Evolutionary conservation across 2,113 vertebrate species (phyloP).

Genomic region (Vanacampus margaritifer): DNA sequence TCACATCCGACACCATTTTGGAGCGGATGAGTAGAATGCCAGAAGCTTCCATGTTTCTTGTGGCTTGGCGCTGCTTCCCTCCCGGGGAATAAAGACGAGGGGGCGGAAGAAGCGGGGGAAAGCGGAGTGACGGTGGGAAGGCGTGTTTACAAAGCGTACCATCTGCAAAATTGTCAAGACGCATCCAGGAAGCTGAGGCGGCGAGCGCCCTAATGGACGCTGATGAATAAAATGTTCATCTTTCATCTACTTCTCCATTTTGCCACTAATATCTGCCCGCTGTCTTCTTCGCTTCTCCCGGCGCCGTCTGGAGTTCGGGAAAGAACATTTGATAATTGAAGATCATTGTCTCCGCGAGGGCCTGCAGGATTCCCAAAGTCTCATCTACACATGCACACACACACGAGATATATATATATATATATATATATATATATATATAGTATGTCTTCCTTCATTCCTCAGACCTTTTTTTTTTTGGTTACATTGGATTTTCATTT

Average conservation of each 20-base stretch:
- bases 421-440: too few species aligned
- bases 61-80: not conserved
- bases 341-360: slow-evolving; percentile 75
- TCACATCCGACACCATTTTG: not conserved
- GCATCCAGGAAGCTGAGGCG: slow-evolving; percentile 13
- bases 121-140: slow-evolving; percentile 14
- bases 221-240: slow-evolving; percentile 31
- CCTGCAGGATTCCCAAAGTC: slow-evolving; percentile 67
- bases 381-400: slow-evolving; percentile 42
- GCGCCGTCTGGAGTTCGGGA: slow-evolving; percentile 72
- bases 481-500: slow-evolving; percentile 75
- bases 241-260: slow-evolving; percentile 10
- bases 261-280: slow-evolving; percentile 13
- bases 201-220: slow-evolving; percentile 16
- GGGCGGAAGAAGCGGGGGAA: not conserved
- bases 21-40: not conserved
- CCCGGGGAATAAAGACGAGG: not conserved
- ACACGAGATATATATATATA: too few species aligned
- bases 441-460: not conserved
- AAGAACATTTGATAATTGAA: slow-evolving; percentile 77
- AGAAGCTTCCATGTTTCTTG: not conserved
- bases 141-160: slow-evolving; percentile 42
- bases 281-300: slow-evolving; percentile 9
- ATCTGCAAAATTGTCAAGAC: slow-evolving; percentile 48
- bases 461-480: slow-evolving; percentile 40